Base-by-base conservation (phyloP, 2,797 vertebrate genomes). In the Gila robusta region DNA sequence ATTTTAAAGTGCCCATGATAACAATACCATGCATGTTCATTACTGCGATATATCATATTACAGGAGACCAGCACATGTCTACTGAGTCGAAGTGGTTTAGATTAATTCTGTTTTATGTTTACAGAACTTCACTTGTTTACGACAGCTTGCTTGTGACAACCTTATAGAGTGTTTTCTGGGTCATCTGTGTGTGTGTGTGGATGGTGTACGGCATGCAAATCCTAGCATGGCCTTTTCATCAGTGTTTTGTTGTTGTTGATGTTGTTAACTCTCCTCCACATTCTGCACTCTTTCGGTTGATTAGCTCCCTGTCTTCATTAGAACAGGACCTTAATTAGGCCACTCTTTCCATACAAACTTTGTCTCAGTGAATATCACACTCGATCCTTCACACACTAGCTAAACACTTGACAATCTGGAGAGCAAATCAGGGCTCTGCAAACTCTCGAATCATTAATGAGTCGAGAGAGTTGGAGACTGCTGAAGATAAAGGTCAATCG, bases 221-320 rank as follows among this genome's bases (percentile, higher is more conserved):
- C n/a, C 26, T 21, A 4, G 21, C 72, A 66, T 37, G 41, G 26
- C 56, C 39, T 52, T 41, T 66, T 76, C 73, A 78, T 74, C 59
- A 7, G 47, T 54, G 82, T 73, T 73, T 26, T 73, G 32, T 69
- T 69, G 32, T 56, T 54, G 49, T 41, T 81, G 28, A 78, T 78
- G 41, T 56, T 79, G 67, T 67, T 47, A 39, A 74, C 56, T 32
- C 37, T 59, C 17, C 62, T 10, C 39, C 7, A 41, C 41, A 64
- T n/a, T 44, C 70, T 62, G 41, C 19, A 44, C 70, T 83, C 81
- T 11, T 39, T 41, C 12, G 49, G 23, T 17, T 71, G 67, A 59
- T 83, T 74, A 47, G 16, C 21, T 76, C 44, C 59, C 59, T 41
- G 64, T 67, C 64, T 78, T 84, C 49, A 84, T 84, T 84, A 84